phyloP scores from a whole-genome alignment of 2,888 invertebrate species.

The Drosophila aldrichi region DNA sequence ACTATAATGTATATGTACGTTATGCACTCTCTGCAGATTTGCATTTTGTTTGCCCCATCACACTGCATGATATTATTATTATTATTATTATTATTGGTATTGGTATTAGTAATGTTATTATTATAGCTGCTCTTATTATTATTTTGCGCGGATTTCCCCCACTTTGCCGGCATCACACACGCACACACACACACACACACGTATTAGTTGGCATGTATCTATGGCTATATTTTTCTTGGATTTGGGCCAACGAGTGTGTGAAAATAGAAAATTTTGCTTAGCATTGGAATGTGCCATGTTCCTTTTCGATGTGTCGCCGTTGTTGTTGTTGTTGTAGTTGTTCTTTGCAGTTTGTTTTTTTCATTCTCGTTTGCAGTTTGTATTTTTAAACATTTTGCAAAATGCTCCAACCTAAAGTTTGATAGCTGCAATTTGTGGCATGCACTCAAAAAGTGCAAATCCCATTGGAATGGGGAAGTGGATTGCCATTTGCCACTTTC shows the following conservation, averaged over 20 bases:
- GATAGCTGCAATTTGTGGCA: constrained; percentile 69
- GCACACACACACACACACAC: constrained; percentile 49
- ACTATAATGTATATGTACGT: too few species aligned
- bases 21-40: too few species aligned
- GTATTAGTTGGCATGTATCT: constrained; percentile 35
- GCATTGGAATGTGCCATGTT: constrained; percentile 77
- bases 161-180: constrained; percentile 19
- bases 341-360: constrained; percentile 27
- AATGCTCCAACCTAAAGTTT: constrained; percentile 66
- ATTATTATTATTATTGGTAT: constrained; percentile 27
- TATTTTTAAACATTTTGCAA: constrained; percentile 77
- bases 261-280: constrained; percentile 79
- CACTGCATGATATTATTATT: constrained; percentile 42
- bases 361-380: constrained; percentile 55
- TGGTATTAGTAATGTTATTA: constrained; percentile 24
- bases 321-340: constrained; percentile 20
- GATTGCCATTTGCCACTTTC: constrained; percentile 5
- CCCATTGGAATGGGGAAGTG: constrained; percentile 56
- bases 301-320: constrained; percentile 51
- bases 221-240: constrained; percentile 76
- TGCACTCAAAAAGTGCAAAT: constrained; percentile 49
- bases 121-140: constrained; percentile 39
- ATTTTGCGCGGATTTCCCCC: constrained; percentile 63
- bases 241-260: constrained; percentile 80
- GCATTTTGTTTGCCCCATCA: constrained; percentile 8